Evolutionary conservation across 2,113 vertebrate species (phyloP), one percentile per base, ranked within the genome.

Genomic region (Cyrtonyx montezumae): DNA sequence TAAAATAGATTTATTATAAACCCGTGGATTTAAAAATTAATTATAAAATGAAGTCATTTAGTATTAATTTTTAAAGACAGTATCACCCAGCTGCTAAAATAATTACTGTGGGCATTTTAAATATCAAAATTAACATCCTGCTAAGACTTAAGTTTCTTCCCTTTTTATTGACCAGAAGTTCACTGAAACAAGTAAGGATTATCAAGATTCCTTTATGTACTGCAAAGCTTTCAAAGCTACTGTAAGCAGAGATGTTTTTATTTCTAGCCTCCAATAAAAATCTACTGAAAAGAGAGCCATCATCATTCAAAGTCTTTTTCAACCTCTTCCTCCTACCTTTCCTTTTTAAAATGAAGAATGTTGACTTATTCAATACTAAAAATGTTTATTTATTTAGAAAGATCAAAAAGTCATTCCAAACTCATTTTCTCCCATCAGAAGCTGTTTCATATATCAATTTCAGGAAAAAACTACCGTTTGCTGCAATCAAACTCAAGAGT

Each of bases 1-100:
- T 74, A 59, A 73, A 91, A 6, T 10, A 94, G 21, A 95, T 37
- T 95, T 30, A 93, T 84, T 67, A 79, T 5, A 80, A 61, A 80
- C 11, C 18, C 66, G 30, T 14, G 71, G 9, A 18, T 77, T n/a
- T 12, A 58, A 18, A 65, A 71, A 90, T 84, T 13, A 45, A 18
- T 77, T n/a, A 11, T 55, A 20, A 65, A 71, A 90, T 84, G 11
- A 42, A 78, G 7, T 58, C 46, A 36, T 62, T 45, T 32, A 37
- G 26, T 26, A 56, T 16, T 9, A 1, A 48, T 14, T 79, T 65
- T 82, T 49, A 79, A 43, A 84, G 55, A 20, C 48, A 75, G 73
- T n/a, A 84, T 6, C 3, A 11, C 4, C 37, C 46, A 71, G 56
- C 18, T 76, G 34, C 34, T 51, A 82, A 82, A 88, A 51, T 8